Evolutionary conservation across 1,140 invertebrate genomes (phyloP).

Genomic region (Helicorthomorpha holstii): DNA sequence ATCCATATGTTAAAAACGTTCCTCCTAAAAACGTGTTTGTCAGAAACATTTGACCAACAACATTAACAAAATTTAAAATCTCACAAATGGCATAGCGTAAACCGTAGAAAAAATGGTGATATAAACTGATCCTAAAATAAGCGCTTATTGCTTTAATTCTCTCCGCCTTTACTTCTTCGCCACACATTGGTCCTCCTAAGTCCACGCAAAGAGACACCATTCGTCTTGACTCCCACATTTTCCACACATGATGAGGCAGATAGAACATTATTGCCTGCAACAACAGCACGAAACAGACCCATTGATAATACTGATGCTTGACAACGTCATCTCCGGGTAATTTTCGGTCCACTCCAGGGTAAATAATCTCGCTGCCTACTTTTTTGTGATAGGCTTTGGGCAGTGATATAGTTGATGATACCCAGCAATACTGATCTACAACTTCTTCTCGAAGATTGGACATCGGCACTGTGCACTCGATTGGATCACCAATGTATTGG

Average conservation of each 20-base stretch:
- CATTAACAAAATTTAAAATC: slow-evolving; percentile 68
- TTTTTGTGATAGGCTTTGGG: slow-evolving; percentile 11
- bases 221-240: slow-evolving; percentile 70
- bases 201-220: slow-evolving; percentile 68
- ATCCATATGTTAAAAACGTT: slow-evolving; percentile 69
- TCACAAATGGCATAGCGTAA: slow-evolving; percentile 57
- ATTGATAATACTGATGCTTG: too few species aligned
- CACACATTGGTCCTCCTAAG: slow-evolving; percentile 67
- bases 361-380: slow-evolving; percentile 1
- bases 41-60: slow-evolving; percentile 67
- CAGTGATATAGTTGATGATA: slow-evolving; percentile 19
- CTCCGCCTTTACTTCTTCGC: slow-evolving; percentile 32
- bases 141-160: slow-evolving; percentile 41
- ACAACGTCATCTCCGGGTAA: slow-evolving; percentile 8
- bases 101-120: slow-evolving; percentile 71
- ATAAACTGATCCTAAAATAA: slow-evolving; percentile 59
- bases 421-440: slow-evolving; percentile 19
- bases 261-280: slow-evolving; percentile 65
- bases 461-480: slow-evolving; percentile 15
- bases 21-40: slow-evolving; percentile 28
- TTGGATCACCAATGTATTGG: slow-evolving; percentile 17
- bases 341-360: slow-evolving; percentile 20
- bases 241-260: slow-evolving; percentile 75
- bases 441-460: neutral
- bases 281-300: too few species aligned